Percentiles rank a stretch among this genome's conserved stretches.
Evolutionary conservation across 2,797 vertebrate genomes (phyloP).

Genomic region (Cossypha heuglini): DNA sequence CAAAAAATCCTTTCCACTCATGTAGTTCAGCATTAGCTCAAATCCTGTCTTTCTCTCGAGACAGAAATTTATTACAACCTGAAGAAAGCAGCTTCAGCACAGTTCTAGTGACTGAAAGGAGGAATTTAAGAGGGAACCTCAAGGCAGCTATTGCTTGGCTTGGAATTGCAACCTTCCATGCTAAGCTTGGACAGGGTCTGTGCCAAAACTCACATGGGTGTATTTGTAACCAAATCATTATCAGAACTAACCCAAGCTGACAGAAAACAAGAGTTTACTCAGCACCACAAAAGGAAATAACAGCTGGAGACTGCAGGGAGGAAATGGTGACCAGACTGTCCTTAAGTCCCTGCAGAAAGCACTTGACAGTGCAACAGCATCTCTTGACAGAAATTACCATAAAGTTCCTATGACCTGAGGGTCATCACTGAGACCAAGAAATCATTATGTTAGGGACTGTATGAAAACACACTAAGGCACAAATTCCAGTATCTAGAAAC

Average conservation of each 20-base stretch:
- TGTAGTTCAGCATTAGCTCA: background rate
- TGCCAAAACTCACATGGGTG: background rate
- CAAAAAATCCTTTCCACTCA: background rate
- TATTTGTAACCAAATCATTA: background rate
- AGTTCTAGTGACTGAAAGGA: background rate
- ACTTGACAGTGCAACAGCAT: background rate
- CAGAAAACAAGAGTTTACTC: background rate
- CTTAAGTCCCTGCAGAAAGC: background rate
- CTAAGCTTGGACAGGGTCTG: fast-evolving
- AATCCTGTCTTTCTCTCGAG: background rate
- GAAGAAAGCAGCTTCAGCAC: background rate
- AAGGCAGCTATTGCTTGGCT: background rate
- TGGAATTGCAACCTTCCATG: fast-evolving
- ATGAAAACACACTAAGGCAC: background rate
- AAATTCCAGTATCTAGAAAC: background rate
- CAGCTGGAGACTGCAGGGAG: background rate
- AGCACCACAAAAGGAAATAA: background rate
- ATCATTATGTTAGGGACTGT: background rate
- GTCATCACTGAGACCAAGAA: background rate
- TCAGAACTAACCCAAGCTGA: fast-evolving
- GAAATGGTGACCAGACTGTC: fast-evolving
- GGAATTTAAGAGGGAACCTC: background rate
- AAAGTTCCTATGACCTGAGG: background rate
- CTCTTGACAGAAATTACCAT: background rate
- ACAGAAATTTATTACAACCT: background rate